Conservation (phyloP, 2,113 vertebrate genomes). For the Megaceryle maxima region DNA sequence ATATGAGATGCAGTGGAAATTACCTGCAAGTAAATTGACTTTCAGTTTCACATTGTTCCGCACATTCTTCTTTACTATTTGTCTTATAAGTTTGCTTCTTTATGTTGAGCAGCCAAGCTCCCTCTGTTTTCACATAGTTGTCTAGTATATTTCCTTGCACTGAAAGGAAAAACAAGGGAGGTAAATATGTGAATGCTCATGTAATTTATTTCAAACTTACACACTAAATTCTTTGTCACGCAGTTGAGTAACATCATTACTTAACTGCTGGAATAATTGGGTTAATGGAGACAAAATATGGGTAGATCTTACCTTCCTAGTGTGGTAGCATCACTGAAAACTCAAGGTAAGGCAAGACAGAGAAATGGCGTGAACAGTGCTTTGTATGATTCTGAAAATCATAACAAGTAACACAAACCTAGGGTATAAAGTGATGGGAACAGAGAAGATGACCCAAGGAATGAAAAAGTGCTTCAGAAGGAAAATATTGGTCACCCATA, state of each 20-base stretch:
- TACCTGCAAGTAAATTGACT: slow-evolving; percentile 53
- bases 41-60: slow-evolving; percentile 32
- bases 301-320: background rate
- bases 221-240: background rate
- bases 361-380: background rate
- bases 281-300: background rate
- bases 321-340: background rate
- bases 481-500: background rate
- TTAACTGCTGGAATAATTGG: background rate
- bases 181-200: background rate
- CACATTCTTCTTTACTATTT: slow-evolving; percentile 55
- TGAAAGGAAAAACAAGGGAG: background rate
- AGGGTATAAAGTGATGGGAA: background rate
- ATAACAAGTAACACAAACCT: background rate
- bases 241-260: background rate
- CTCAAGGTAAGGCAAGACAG: background rate
- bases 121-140: slow-evolving; percentile 50
- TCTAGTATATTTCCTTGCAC: slow-evolving; percentile 32
- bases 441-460: background rate
- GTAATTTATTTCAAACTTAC: background rate
- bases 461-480: background rate
- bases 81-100: slow-evolving; percentile 19
- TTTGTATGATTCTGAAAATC: background rate
- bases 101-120: slow-evolving; percentile 57
- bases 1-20: background rate